Base-by-base conservation (phyloP, 35 echinoderm and acorn worm species). In the Apostichopus californicus region DNA sequence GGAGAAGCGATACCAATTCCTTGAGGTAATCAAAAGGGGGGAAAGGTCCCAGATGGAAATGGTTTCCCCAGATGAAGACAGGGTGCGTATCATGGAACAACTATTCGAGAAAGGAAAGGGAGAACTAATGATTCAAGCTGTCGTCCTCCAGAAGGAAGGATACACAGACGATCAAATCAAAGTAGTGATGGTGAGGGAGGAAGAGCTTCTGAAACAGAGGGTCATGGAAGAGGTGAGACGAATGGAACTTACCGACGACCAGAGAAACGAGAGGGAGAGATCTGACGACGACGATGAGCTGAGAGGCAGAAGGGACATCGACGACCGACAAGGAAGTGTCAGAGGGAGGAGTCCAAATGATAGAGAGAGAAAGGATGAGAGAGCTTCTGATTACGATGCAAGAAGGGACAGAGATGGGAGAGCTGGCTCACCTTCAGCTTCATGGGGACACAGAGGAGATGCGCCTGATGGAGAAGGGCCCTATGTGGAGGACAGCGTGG, bases 71-170 rank as follows among this genome's bases (percentile, higher is more conserved):
- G 55, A 61, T 58, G 22, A n/a, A 25, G 81, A 85, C 11, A 85
- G 55, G 8, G 81, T 59, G 56, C 55, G 55, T 21, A 22, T 85
- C 24, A 56, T 85, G 55, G 22, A 55, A 18, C 55, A 85, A 22
- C 57, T 85, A 15, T 58, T 21, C 9, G 17, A 85, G 81, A 85
- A 85, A 59, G 81, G 55, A 14, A 56, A 59, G 20, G 81, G 81
- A 21, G 81, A 85, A 85, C 57, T 85, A 5, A 85, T 85, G 81
- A 85, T 85, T 25, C 15, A 85, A 59, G 81, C 81, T 1, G 57
- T 85, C 1, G 10, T 58, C 15, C 81, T 85, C 20, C 81, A 85
- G 81, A 57, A n/a, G 57, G 5, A 85, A 59, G 81, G 81, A 9
- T 85, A 58, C 55, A 85, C 81, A 8, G 81, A 85, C 54, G 81